These are phyloP conservation scores for Eupithecia abbreviata DNA, from an alignment of 2,888 invertebrate species.

Conservation along the genomic window DNA sequence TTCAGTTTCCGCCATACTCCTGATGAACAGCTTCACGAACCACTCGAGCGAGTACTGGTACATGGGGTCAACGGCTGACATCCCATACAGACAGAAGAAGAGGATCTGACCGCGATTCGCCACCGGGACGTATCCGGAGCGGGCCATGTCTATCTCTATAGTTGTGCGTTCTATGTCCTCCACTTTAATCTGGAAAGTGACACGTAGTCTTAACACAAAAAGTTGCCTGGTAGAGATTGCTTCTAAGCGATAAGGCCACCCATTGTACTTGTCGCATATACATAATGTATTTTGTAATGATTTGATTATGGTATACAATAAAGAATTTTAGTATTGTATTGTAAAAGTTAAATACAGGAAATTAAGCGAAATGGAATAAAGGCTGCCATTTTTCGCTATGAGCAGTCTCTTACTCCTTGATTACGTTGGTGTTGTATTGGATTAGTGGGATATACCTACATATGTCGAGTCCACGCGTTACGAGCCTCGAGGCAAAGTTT, in stretches of 20 bases:
- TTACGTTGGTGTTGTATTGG: too few relatives aligned
- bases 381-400: too few relatives aligned
- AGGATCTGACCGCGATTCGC: constrained; percentile 93
- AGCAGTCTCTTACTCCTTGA: too few relatives aligned
- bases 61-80: constrained; percentile 96
- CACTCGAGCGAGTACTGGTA: constrained; percentile 97
- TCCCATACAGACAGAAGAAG: constrained; percentile 94
- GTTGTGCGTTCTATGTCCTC: constrained; percentile 92
- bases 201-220: background rate
- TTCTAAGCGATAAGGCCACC: too few relatives aligned
- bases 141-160: constrained; percentile 91
- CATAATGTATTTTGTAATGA: too few relatives aligned
- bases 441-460: too few relatives aligned
- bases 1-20: constrained; percentile 88
- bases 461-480: too few relatives aligned
- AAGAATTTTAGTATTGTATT: too few relatives aligned
- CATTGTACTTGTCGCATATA: too few relatives aligned
- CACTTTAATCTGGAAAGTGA: constrained; percentile 86
- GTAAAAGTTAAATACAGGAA: background rate
- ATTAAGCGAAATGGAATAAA: background rate
- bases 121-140: constrained; percentile 92
- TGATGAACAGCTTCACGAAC: constrained; percentile 92
- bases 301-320: too few relatives aligned
- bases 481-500: too few relatives aligned
- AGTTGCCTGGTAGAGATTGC: too few relatives aligned